Conservation (phyloP, 2,888 invertebrate species). For the Lasioglossum pauxillum region DNA sequence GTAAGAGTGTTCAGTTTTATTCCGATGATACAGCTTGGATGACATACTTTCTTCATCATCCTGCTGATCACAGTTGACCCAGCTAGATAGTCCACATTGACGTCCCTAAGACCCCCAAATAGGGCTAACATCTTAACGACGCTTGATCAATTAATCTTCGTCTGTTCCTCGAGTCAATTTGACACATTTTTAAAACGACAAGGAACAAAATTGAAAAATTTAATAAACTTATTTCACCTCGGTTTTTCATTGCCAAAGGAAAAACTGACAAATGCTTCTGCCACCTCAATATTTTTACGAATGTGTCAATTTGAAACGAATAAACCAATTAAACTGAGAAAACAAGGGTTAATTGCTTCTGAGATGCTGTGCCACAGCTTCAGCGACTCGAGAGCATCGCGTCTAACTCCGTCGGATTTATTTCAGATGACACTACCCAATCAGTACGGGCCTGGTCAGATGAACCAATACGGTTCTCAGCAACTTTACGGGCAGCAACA, state of each 20-base stretch:
- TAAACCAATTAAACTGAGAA: not conserved
- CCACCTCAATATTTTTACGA: not conserved
- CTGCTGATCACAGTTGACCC: not conserved
- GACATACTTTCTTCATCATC: not conserved
- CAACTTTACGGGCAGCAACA: slow-evolving; percentile 76
- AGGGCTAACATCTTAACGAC: not conserved
- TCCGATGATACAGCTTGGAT: not conserved
- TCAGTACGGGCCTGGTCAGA: slow-evolving; percentile 78
- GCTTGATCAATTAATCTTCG: not conserved
- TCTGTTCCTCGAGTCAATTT: not conserved
- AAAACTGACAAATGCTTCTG: not conserved
- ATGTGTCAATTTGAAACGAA: not conserved
- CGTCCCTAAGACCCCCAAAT: not conserved
- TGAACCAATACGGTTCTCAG: slow-evolving; percentile 81
- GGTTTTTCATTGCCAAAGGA: not conserved
- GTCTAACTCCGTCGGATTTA: not conserved
- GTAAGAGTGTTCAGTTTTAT: not conserved
- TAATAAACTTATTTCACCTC: no score
- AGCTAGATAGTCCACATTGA: not conserved
- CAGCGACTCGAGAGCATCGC: slow-evolving; percentile 26
- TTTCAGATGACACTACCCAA: slow-evolving; percentile 76
- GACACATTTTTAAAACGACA: not conserved
- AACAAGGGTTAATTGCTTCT: not conserved
- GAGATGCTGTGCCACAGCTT: slow-evolving; percentile 22
- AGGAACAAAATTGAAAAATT: not conserved